Evolutionary conservation across 2,797 vertebrate species (phyloP).

Genomic region (Octomys mimax): DNA sequence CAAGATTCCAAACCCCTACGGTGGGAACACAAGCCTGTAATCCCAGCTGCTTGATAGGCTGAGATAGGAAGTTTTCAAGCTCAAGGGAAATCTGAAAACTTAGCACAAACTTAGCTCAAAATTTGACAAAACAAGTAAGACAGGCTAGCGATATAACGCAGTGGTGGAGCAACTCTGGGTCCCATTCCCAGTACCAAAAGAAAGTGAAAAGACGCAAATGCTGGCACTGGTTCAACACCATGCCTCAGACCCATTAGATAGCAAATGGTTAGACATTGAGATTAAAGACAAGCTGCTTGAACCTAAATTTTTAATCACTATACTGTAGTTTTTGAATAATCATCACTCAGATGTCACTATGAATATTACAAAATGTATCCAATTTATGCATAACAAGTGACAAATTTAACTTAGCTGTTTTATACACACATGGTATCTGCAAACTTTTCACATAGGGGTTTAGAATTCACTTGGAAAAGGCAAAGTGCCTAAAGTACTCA

Average conservation of each 20-base stretch:
- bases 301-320: background rate
- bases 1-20: background rate
- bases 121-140: background rate
- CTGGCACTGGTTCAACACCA: background rate
- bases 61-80: background rate
- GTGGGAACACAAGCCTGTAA: background rate
- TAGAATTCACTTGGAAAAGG: background rate
- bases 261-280: background rate
- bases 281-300: background rate
- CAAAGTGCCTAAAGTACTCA: background rate
- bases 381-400: constrained; percentile 1
- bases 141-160: background rate
- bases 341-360: background rate
- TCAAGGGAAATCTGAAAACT: background rate
- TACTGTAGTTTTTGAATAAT: background rate
- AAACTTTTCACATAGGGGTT: background rate
- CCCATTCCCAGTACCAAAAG: background rate
- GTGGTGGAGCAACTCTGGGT: background rate
- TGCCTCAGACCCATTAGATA: background rate
- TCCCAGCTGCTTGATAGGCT: background rate
- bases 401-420: constrained; percentile 1
- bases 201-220: background rate
- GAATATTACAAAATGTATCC: background rate
- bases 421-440: background rate
- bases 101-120: background rate